phyloP scores from a whole-genome alignment of 2,888 invertebrate genomes.

The Cataglyphis livida region DNA sequence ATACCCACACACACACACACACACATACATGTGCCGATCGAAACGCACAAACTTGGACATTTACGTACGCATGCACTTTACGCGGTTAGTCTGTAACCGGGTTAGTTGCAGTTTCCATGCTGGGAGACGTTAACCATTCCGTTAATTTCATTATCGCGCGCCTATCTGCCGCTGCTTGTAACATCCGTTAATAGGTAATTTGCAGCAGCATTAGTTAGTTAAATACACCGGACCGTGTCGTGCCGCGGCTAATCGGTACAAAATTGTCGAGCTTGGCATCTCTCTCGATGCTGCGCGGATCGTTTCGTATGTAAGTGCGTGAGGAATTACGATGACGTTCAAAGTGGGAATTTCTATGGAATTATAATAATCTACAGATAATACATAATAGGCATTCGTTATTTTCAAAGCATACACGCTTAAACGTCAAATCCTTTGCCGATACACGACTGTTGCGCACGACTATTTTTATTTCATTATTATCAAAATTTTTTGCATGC shows the following conservation, averaged over 20 bases:
- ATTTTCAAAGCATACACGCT: background rate
- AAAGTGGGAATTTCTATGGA: background rate
- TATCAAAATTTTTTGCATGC: background rate
- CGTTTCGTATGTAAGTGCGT: slow-evolving; percentile 32
- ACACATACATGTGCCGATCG: background rate
- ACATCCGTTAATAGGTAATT: slow-evolving; percentile 82
- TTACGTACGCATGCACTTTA: slow-evolving; percentile 72
- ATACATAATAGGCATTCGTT: background rate
- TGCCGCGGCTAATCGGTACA: slow-evolving; percentile 73
- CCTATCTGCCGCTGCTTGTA: slow-evolving; percentile 77
- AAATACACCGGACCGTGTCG: slow-evolving; percentile 75
- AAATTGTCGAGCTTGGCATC: slow-evolving; percentile 62
- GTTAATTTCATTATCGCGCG: slow-evolving; percentile 79
- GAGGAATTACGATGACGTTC: slow-evolving; percentile 48
- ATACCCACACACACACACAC: background rate
- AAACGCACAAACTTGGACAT: slow-evolving; percentile 31
- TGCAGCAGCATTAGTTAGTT: slow-evolving; percentile 81
- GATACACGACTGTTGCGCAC: background rate
- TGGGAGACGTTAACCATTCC: slow-evolving; percentile 78
- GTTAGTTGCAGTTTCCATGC: slow-evolving; percentile 74
- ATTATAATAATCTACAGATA: background rate
- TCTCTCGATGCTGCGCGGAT: slow-evolving; percentile 43
- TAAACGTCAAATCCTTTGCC: background rate
- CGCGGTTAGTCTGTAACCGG: slow-evolving; percentile 76
- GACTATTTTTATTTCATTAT: background rate